Evolutionary conservation across 2,797 vertebrate genomes (phyloP).

Genomic region (Poecilia velifera): DNA sequence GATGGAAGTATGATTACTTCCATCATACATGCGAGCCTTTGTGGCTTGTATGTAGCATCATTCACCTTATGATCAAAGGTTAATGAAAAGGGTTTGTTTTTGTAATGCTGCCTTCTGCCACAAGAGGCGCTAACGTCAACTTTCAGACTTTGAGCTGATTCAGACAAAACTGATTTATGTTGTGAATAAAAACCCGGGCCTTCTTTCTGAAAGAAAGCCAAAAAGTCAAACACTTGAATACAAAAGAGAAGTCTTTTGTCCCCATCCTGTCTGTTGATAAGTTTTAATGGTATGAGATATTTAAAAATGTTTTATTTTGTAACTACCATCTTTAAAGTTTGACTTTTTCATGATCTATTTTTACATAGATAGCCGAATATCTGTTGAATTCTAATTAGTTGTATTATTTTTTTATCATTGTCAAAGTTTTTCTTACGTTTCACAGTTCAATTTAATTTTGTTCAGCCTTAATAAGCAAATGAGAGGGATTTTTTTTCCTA

Average conservation of each 20-base stretch:
- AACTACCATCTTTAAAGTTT: background rate
- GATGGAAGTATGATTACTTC: too few species aligned
- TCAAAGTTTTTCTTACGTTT: background rate
- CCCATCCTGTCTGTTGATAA: background rate
- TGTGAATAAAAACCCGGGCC: background rate
- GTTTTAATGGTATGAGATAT: background rate
- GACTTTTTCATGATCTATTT: too few species aligned
- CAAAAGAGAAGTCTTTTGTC: background rate
- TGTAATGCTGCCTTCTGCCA: background rate
- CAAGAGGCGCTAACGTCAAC: background rate
- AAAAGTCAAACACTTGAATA: background rate
- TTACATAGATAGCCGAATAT: background rate
- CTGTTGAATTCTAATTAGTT: background rate
- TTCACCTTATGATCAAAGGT: background rate
- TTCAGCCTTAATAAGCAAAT: background rate
- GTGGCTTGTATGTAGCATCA: too few species aligned
- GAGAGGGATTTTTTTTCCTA: background rate
- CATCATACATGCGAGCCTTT: too few species aligned
- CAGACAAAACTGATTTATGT: background rate
- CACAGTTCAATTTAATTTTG: background rate
- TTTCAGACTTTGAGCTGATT: background rate
- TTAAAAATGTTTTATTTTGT: background rate
- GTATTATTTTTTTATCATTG: background rate
- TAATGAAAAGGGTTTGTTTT: background rate
- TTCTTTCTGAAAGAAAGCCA: background rate